These are phyloP conservation scores for Drosophila kuntzei DNA, from an alignment of 2,888 invertebrate species.

Conservation along the genomic window DNA sequence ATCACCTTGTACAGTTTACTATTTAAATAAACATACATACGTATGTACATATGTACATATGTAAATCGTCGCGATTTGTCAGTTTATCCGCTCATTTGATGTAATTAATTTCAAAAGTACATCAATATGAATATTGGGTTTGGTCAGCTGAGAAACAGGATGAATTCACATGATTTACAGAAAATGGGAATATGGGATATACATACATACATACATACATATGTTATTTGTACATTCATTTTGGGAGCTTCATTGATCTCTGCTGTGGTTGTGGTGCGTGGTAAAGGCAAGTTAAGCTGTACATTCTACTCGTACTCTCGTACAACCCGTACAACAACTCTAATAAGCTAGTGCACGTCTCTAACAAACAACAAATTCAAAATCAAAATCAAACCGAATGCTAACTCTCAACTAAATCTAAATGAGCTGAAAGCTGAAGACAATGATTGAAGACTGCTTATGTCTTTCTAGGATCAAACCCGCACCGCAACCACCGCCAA, in stretches of 20 bases:
- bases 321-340: constrained; percentile 34
- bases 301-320: constrained; percentile 37
- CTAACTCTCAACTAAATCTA: constrained; percentile 57
- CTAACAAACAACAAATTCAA: constrained; percentile 52
- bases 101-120: background rate
- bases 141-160: constrained; percentile 11
- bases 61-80: constrained; percentile 3
- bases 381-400: constrained; percentile 24
- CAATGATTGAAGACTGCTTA: constrained; percentile 76
- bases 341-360: constrained; percentile 72
- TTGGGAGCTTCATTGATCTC: constrained; percentile 32
- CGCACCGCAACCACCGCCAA: constrained; percentile 54
- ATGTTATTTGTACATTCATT: background rate
- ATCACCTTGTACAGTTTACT: constrained; percentile 31
- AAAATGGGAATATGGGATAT: background rate
- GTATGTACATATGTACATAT: background rate
- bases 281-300: constrained; percentile 34
- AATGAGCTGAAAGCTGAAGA: constrained; percentile 33
- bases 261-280: constrained; percentile 76
- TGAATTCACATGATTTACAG: background rate
- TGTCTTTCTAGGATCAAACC: constrained; percentile 71
- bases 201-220: too few relatives aligned
- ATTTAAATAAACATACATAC: constrained; percentile 15
- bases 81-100: background rate
- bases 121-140: constrained; percentile 3